These are phyloP conservation scores for Scaptomyza caliginosa DNA, from an alignment of 2,888 invertebrate genomes.

Conservation along the genomic window DNA sequence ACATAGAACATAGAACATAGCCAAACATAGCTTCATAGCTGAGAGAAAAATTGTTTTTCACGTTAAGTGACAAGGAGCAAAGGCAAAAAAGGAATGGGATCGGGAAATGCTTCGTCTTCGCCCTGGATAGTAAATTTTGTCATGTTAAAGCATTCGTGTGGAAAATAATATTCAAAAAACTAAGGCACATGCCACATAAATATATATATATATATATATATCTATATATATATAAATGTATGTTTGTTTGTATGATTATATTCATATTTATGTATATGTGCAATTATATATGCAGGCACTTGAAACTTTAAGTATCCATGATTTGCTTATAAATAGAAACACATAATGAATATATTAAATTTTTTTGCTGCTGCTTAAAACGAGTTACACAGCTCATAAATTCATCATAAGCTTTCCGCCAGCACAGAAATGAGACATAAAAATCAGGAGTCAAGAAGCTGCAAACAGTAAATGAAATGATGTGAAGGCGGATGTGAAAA, in stretches of 20 bases:
- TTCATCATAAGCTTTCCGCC: slow-evolving; percentile 37
- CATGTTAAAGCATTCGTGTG: slow-evolving; percentile 66
- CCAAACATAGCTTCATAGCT: slow-evolving; percentile 48
- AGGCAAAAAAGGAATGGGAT: slow-evolving; percentile 9
- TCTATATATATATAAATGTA: slow-evolving; percentile 5
- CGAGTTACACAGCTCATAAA: slow-evolving; percentile 36
- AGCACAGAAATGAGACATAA: slow-evolving; percentile 37
- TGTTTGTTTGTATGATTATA: background rate
- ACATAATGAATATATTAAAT: background rate
- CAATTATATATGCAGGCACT: slow-evolving; percentile 19
- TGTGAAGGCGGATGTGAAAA: background rate
- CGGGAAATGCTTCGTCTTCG: slow-evolving; percentile 36
- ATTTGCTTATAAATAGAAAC: slow-evolving; percentile 3
- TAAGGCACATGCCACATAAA: slow-evolving; percentile 5
- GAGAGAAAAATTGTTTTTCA: slow-evolving; percentile 79
- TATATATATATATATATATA: background rate
- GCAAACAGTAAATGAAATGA: slow-evolving; percentile 4
- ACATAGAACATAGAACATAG: slow-evolving; percentile 1
- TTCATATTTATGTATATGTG: slow-evolving; percentile 12
- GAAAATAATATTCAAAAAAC: slow-evolving; percentile 63
- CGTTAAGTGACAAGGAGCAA: slow-evolving; percentile 73
- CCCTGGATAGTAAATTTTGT: slow-evolving; percentile 48
- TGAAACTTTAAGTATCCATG: slow-evolving; percentile 6
- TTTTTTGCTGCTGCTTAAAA: background rate
- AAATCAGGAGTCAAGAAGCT: slow-evolving; percentile 1